These are phyloP conservation scores for Glaucomys volans DNA, from an alignment of 2,113 vertebrate species.

Conservation along the genomic window DNA sequence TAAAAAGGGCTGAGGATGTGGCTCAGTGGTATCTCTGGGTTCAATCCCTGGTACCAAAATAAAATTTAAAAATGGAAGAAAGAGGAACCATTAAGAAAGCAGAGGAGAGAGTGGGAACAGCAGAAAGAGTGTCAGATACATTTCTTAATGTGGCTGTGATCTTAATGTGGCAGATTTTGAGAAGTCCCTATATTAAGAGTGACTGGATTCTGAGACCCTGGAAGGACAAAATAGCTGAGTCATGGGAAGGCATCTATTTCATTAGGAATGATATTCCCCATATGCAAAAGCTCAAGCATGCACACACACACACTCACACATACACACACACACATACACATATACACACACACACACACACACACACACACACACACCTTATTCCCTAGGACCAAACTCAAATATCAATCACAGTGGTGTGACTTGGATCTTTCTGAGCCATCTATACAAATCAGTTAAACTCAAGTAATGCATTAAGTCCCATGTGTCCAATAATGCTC, in stretches of 20 bases:
- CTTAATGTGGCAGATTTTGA: background rate
- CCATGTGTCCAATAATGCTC: background rate
- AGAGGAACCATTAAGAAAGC: background rate
- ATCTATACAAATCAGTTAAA: background rate
- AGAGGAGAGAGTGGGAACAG: rapidly evolving
- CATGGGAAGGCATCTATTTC: background rate
- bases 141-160: background rate
- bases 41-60: no score
- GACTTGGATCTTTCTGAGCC: background rate
- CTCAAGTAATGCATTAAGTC: background rate
- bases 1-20: no score
- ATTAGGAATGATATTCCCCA: background rate
- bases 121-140: no score
- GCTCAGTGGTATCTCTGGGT: no score
- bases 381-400: background rate
- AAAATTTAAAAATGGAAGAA: no score
- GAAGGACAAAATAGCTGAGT: background rate
- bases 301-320: background rate
- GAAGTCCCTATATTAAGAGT: background rate
- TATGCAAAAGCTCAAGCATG: background rate
- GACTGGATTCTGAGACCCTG: background rate
- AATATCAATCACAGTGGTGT: background rate
- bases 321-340: background rate
- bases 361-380: background rate
- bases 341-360: no score